A percentile compares a stretch with the other conserved stretches of the same genome.
Evolutionary conservation across 2,888 invertebrate genomes (phyloP).

Genomic region (Mechanitis mazaeus): DNA sequence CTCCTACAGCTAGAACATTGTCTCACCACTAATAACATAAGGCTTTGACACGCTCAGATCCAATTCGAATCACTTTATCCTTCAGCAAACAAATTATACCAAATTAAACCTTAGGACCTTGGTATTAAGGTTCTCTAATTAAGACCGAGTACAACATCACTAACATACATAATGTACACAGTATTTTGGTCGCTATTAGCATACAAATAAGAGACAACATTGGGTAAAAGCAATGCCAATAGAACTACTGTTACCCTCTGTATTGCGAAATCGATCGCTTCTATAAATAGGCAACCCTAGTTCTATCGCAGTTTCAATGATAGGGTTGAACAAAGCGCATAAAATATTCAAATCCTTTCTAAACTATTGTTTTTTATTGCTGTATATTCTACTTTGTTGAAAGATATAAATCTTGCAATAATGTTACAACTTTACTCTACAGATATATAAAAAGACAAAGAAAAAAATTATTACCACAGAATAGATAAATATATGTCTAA

Average conservation of each 20-base stretch:
- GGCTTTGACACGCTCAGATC: conserved; percentile 6
- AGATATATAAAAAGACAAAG: too few species aligned
- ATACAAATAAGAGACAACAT: conserved; percentile 4
- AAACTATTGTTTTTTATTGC: conserved; percentile 11
- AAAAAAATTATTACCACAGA: too few species aligned
- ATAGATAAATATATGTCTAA: too few species aligned
- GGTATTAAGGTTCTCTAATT: conserved; percentile 1
- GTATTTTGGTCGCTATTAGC: conserved; percentile 3
- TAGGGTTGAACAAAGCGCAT: conserved; percentile 14
- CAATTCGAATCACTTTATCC: conserved; percentile 3
- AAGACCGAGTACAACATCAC: neutral
- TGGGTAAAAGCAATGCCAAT: neutral
- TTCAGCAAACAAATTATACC: neutral
- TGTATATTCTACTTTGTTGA: neutral
- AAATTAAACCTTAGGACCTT: neutral
- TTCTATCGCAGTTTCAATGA: conserved; percentile 19
- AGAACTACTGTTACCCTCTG: conserved; percentile 4
- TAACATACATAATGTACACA: conserved; percentile 1
- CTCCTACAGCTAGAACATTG: neutral
- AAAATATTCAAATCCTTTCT: conserved; percentile 16
- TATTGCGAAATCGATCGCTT: conserved; percentile 19
- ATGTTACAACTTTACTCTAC: too few species aligned
- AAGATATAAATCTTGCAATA: too few species aligned
- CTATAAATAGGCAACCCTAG: conserved; percentile 25
- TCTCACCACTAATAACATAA: conserved; percentile 5